A percentile compares a stretch with the other conserved stretches of the same genome.
These are phyloP conservation scores for Neoitamus cyanurus DNA, from an alignment of 2,888 invertebrate genomes.

Conservation along the genomic window DNA sequence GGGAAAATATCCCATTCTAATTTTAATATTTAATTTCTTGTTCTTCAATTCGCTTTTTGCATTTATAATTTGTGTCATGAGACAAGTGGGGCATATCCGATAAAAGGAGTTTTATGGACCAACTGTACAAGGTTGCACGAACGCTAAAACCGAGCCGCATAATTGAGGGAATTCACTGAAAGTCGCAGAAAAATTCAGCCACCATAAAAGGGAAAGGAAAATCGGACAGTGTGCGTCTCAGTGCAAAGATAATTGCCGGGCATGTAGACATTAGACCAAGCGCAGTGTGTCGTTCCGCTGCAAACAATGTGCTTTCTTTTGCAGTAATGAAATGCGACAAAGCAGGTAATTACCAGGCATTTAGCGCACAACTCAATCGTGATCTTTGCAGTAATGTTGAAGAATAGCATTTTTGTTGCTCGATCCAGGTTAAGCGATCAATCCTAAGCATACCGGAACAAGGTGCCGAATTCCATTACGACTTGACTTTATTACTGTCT, in stretches of 20 bases:
- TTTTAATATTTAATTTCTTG: not conserved
- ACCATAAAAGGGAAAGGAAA: slow-evolving; percentile 21
- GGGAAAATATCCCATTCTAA: not conserved
- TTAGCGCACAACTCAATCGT: not conserved
- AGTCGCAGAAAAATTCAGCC: not conserved
- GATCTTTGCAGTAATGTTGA: slow-evolving; percentile 44
- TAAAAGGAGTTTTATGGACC: not conserved
- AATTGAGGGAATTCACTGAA: not conserved
- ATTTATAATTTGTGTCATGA: not conserved
- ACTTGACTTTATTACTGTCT: slow-evolving; percentile 8
- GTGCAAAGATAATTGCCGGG: not conserved
- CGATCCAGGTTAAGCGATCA: slow-evolving; percentile 8
- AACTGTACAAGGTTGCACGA: not conserved
- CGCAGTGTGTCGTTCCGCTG: not conserved
- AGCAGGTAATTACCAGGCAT: slow-evolving; percentile 5
- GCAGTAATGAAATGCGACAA: not conserved
- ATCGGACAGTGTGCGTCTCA: not conserved
- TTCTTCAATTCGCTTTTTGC: not conserved
- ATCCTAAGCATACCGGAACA: slow-evolving; percentile 41
- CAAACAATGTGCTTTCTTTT: slow-evolving; percentile 1
- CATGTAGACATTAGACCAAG: slow-evolving; percentile 1
- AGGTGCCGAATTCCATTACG: slow-evolving; percentile 43
- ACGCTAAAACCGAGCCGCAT: not conserved
- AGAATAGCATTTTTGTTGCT: slow-evolving; percentile 44
- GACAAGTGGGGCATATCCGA: not conserved